These are phyloP conservation scores for Salminus brasiliensis DNA, from an alignment of 2,113 vertebrate species.

Conservation along the genomic window DNA sequence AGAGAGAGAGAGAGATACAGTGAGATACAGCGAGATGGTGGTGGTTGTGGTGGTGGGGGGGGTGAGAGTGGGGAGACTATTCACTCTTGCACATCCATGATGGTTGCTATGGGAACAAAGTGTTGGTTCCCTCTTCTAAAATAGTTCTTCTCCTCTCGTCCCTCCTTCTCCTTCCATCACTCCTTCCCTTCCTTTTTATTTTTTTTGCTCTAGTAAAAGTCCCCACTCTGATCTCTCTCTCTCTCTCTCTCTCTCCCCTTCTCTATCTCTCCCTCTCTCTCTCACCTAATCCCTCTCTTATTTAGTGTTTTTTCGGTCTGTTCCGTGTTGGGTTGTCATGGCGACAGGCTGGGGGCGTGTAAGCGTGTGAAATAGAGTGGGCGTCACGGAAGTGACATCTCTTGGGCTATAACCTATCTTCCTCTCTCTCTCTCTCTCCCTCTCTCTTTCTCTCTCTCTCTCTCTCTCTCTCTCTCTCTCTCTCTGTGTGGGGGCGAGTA, in stretches of 20 bases:
- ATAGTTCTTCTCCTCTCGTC: conserved; percentile 41
- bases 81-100: conserved; percentile 64
- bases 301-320: conserved; percentile 44
- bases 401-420: conserved; percentile 55
- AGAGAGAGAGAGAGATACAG: conserved; percentile 18
- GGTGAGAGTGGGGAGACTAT: conserved; percentile 32
- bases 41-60: too few species aligned
- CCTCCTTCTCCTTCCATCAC: conserved; percentile 30
- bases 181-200: conserved; percentile 7
- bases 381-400: conserved; percentile 61
- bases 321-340: conserved; percentile 47
- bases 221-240: conserved; percentile 1
- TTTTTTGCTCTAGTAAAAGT: too few species aligned
- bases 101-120: conserved; percentile 55
- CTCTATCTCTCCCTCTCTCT: conserved; percentile 32
- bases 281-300: conserved; percentile 28
- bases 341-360: conserved; percentile 51
- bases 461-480: not conserved
- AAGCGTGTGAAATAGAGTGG: conserved; percentile 51
- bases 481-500: conserved; percentile 46
- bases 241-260: not conserved
- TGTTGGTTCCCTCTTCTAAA: conserved; percentile 52
- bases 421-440: conserved; percentile 32
- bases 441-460: conserved; percentile 10
- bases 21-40: conserved; percentile 25